These are phyloP conservation scores for Grammomys dolichurus DNA, from an alignment of 2,113 vertebrate species.

Conservation along the genomic window DNA sequence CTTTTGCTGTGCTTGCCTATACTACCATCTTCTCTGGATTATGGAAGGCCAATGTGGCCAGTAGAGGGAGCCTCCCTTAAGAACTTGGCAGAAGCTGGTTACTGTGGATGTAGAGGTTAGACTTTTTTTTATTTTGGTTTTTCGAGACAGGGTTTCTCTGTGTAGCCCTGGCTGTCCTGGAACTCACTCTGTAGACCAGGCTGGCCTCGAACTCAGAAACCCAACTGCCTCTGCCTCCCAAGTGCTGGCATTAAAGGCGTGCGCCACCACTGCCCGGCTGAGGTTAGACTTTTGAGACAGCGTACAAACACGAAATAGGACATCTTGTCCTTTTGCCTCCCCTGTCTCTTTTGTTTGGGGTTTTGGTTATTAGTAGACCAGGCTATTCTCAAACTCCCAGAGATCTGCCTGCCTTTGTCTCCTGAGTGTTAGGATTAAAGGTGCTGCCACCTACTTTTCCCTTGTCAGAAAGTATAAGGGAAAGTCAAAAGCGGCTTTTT, in stretches of 20 bases:
- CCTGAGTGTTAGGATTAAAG: neutral
- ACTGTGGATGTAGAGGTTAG: neutral
- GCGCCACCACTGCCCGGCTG: neutral
- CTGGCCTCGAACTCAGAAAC: too few relatives aligned
- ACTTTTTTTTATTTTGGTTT: too few relatives aligned
- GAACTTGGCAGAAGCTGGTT: neutral
- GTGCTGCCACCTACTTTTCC: neutral
- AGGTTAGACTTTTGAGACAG: neutral
- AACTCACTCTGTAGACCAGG: too few relatives aligned
- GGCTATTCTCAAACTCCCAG: neutral
- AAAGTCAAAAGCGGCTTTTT: neutral
- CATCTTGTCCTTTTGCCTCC: neutral
- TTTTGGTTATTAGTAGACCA: neutral
- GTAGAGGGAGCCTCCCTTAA: neutral
- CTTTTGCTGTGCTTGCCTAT: neutral
- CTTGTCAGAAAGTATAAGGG: neutral
- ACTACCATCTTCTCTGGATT: neutral
- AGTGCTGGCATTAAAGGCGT: too few relatives aligned
- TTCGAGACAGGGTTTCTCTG: too few relatives aligned
- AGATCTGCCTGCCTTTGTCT: neutral
- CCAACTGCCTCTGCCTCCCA: too few relatives aligned
- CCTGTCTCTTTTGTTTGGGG: neutral
- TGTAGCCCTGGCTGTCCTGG: too few relatives aligned
- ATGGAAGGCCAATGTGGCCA: neutral
- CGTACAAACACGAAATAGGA: neutral